Percentiles rank a stretch among this genome's conserved stretches.
Conservation (phyloP, 1,140 invertebrate genomes). For the Drosophila repletoides region DNA sequence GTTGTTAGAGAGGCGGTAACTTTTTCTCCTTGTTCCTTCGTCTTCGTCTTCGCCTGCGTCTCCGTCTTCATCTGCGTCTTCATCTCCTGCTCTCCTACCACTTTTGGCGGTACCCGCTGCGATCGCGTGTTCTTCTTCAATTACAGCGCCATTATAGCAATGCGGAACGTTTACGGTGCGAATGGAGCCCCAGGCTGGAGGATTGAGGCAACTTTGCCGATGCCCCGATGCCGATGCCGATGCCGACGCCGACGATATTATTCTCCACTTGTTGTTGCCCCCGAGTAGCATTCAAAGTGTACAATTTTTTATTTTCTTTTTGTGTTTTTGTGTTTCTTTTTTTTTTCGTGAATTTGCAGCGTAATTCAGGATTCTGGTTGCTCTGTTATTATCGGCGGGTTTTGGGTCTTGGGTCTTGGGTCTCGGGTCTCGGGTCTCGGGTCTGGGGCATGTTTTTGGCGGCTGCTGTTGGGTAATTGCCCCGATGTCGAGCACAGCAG, state of each 20-base stretch:
- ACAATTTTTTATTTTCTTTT: constrained; percentile 13
- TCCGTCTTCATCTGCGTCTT: no score
- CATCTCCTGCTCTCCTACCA: no score
- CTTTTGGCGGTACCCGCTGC: constrained; percentile 26
- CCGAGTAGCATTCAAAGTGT: neutral
- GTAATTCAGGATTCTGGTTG: constrained; percentile 77
- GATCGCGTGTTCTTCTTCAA: constrained; percentile 79
- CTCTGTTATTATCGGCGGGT: constrained; percentile 75
- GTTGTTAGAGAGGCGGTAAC: constrained; percentile 20
- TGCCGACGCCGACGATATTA: constrained; percentile 26
- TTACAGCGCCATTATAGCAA: constrained; percentile 76
- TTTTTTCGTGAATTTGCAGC: constrained; percentile 43
- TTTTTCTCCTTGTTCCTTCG: constrained; percentile 25
- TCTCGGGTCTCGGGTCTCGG: constrained; percentile 36
- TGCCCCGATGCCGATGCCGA: constrained; percentile 19
- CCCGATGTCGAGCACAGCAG: constrained; percentile 65
- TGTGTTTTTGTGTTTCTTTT: constrained; percentile 9
- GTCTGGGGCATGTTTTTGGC: constrained; percentile 40
- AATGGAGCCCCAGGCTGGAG: constrained; percentile 12
- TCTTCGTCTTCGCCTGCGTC: neutral
- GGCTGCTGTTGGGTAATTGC: constrained; percentile 66
- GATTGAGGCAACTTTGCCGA: constrained; percentile 31
- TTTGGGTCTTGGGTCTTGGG: constrained; percentile 46
- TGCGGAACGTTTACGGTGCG: constrained; percentile 67
- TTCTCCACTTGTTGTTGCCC: constrained; percentile 41